Conservation (phyloP, 2,888 invertebrate species). For the Rhagium mordax region DNA sequence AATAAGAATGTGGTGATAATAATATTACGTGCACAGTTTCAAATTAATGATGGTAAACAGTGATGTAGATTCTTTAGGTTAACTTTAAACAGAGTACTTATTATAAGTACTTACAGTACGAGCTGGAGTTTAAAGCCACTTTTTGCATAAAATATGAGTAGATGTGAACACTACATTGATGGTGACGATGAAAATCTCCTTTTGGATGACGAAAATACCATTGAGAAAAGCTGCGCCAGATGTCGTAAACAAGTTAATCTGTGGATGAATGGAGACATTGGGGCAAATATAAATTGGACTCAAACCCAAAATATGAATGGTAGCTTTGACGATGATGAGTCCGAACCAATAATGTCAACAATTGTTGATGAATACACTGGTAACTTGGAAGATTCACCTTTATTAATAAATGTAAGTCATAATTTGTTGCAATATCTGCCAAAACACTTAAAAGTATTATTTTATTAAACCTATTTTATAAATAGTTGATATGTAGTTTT, state of each 20-base stretch:
- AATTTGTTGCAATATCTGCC: neutral
- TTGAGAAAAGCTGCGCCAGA: slow-evolving; percentile 46
- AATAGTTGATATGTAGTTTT: too few relatives aligned
- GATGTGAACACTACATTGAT: slow-evolving; percentile 38
- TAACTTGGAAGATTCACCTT: slow-evolving; percentile 65
- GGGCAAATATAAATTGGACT: slow-evolving; percentile 31
- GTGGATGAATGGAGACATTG: slow-evolving; percentile 39
- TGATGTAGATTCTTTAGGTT: slow-evolving; percentile 22
- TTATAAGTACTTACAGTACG: neutral
- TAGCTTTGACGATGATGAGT: slow-evolving; percentile 33
- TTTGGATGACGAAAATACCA: slow-evolving; percentile 65
- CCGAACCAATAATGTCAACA: slow-evolving; percentile 36
- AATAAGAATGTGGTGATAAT: neutral
- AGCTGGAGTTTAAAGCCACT: neutral
- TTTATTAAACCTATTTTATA: too few relatives aligned
- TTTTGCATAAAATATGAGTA: slow-evolving; percentile 34
- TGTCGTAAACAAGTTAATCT: slow-evolving; percentile 43
- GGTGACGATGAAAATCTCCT: slow-evolving; percentile 63
- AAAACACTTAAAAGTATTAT: slow-evolving; percentile 1
- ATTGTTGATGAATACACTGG: slow-evolving; percentile 57
- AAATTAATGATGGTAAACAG: neutral
- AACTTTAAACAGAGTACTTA: slow-evolving; percentile 12
- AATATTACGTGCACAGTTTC: neutral
- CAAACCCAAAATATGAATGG: neutral
- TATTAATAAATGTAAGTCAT: slow-evolving; percentile 64